Evolutionary conservation across 35 echinoderm and acorn worm genomes (phyloP), one percentile per base, ranked within the genome.

Genomic region (Antedon bifida): DNA sequence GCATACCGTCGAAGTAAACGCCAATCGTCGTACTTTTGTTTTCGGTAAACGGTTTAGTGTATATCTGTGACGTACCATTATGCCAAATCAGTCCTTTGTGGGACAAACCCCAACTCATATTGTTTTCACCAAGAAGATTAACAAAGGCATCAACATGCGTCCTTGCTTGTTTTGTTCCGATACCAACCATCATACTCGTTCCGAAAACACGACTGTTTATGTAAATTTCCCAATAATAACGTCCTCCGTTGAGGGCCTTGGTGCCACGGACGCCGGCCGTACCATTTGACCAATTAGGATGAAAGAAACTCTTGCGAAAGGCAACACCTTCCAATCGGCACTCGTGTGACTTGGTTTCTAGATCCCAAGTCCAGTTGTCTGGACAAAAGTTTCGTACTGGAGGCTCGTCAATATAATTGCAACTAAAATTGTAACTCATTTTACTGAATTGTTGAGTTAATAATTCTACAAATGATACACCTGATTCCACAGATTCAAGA

Each of bases 221-320:
- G 0, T 36, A 31, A 4, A 93, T 75, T 87, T 96, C 93, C 90
- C 93, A 92, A 74, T 92, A 96, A 28, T 86, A 89, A 39, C 87
- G 83, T 34, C 83, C 87, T 82, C 73, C 46, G 26, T 84, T 38
- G 13, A 96, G 82, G 36, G 83, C 77, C 32, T 82, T 82, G 36
- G 84, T 89, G 21, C 93, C 93, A n/a, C 93, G 84, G 0, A 89
- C 87, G 34, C 80, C 93, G 7, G 93, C 93, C 0, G 93, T 89
- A 19, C 90, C 93, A 31, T 89, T 88, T 17, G 93, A 96, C 93
- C 93, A 96, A 36, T 88, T 89, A 17, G 93, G 93, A 75, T 96
- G 93, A 73, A 96, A 96, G 26, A 86, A 56, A 0, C 86, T 87
- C 31, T 77, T 82, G 39, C 85, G 79, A 55, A 87, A 85, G 4